Percentiles rank a stretch among this genome's conserved stretches.
Conservation (phyloP, 1,140 invertebrate genomes). For the Archegozetes longisetosus region DNA sequence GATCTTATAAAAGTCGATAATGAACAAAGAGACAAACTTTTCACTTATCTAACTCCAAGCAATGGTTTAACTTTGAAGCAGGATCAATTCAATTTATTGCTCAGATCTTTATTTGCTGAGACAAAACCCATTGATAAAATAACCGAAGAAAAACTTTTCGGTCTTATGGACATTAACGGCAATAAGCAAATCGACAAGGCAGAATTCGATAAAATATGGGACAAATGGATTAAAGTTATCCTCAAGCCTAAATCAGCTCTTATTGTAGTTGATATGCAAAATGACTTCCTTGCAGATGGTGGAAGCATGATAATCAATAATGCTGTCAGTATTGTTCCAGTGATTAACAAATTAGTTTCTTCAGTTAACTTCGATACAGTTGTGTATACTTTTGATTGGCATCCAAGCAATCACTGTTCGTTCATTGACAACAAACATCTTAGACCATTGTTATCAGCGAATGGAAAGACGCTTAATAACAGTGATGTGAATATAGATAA, state of each 20-base stretch:
- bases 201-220: neutral
- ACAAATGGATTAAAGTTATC: neutral
- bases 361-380: conserved; percentile 71
- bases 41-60: neutral
- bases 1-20: neutral
- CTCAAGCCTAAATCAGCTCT: conserved; percentile 59
- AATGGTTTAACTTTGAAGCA: neutral
- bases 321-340: conserved; percentile 46
- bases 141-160: neutral
- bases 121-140: neutral
- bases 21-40: neutral
- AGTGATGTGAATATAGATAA: neutral
- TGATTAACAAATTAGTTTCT: conserved; percentile 75
- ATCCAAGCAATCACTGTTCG: conserved; percentile 87
- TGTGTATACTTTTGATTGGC: conserved; percentile 95
- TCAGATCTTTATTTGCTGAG: neutral
- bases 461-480: too few relatives aligned
- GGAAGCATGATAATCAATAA: conserved; percentile 38
- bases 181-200: neutral
- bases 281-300: conserved; percentile 93
- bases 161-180: neutral
- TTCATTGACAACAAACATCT: conserved; percentile 75
- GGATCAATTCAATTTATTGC: neutral
- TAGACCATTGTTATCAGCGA: neutral
- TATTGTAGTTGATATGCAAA: conserved; percentile 90